Conservation (phyloP, 2,113 vertebrate species). For the Sebastes schlegelii region DNA sequence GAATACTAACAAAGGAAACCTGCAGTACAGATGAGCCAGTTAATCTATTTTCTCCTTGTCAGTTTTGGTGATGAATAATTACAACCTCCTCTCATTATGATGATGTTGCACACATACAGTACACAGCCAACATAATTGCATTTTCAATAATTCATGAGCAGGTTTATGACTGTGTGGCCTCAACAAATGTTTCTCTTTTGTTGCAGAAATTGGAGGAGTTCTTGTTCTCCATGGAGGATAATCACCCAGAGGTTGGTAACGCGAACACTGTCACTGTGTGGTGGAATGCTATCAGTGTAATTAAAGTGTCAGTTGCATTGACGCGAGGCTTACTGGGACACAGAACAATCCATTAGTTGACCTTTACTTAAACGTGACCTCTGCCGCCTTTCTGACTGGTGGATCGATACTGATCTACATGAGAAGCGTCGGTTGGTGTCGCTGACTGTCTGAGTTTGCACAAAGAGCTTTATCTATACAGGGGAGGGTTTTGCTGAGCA, state of each 20-base stretch:
- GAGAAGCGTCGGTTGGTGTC: constrained; percentile 27
- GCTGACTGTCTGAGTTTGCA: constrained; percentile 12
- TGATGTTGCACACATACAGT: constrained; percentile 68
- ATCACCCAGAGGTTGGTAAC: constrained; percentile 78
- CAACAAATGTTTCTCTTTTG: constrained; percentile 66
- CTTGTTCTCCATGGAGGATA: constrained; percentile 85
- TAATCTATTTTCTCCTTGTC: constrained; percentile 69
- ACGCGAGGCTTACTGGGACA: constrained; percentile 13
- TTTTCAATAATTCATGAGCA: constrained; percentile 79
- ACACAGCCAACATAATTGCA: constrained; percentile 66
- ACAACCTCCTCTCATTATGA: constrained; percentile 65
- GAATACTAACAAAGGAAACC: constrained; percentile 70
- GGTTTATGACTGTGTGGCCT: constrained; percentile 66
- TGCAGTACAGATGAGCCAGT: constrained; percentile 67
- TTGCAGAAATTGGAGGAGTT: constrained; percentile 86
- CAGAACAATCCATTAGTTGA: constrained; percentile 45
- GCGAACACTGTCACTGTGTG: constrained; percentile 15
- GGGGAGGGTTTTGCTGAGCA: constrained; percentile 34
- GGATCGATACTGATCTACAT: constrained; percentile 66
- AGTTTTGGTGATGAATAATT: constrained; percentile 79
- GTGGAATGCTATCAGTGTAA: constrained; percentile 49
- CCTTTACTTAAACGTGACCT: constrained; percentile 65
- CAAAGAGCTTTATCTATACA: constrained; percentile 24
- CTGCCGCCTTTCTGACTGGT: constrained; percentile 21
- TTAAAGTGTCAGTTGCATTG: constrained; percentile 40